Evolutionary conservation across 2,888 invertebrate species (phyloP), one percentile per base, ranked within the genome.

Genomic region (Eretmocerus hayati): DNA sequence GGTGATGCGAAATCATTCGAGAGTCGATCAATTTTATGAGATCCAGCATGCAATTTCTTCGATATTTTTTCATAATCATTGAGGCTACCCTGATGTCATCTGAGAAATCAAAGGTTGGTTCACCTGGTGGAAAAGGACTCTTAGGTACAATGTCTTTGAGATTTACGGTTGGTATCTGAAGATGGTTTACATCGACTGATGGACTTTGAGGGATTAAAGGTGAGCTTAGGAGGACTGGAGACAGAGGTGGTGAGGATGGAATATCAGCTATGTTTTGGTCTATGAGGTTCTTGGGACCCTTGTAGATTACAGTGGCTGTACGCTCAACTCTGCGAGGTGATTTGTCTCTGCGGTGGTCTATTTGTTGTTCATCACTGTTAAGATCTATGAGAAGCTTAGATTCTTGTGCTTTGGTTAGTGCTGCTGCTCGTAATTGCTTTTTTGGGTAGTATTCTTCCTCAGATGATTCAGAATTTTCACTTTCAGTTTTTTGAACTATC

Each of bases 11-110:
- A 61, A 71, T 62, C 70, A 71, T 65, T 36, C 62, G 63, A 2
- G 63, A 55, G 38, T 71, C 70, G 16, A 71, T 70, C n/a, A 63
- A 49, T 30, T 55, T 58, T 2, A 70, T 63, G n/a, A 71, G 49
- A n/a, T 70, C 67, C 13, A 62, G 42, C 63, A 71, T 70, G 20
- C 63, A 59, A 30, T 56, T 54, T 22, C 56, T 61, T 5, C 65
- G 59, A 42, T 58, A 62, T 15, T 61, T 63, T 5, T 56, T 52
- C 2, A 32, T 44, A n/a, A 62, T 37, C 49, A 55, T 59, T 5
- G 60, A 58, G 22, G 53, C 48, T n/a, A 51, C 31, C 1, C 32
- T 20, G n/a, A 33, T 35, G 5, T 53, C 46, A 3, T 55, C 51
- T 11, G 18, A 19, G 20, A 48, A 39, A 20, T 32, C 22, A 15